A percentile compares a stretch with the other conserved stretches of the same genome.
Evolutionary conservation across 2,113 vertebrate species (phyloP).

Genomic region (Ceratotherium simum): DNA sequence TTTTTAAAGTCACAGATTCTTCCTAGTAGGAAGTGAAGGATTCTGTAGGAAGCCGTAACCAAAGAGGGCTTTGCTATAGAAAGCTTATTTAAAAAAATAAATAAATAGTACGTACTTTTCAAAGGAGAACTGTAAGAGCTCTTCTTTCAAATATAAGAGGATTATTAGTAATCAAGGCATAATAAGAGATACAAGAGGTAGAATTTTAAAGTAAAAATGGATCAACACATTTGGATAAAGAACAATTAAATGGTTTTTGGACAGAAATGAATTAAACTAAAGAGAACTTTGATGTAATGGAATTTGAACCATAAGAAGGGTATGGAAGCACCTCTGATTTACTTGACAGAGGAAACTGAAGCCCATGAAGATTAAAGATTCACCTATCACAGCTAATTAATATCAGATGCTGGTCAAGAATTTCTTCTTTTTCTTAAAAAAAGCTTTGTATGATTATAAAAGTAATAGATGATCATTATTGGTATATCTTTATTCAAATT

Average conservation of each 20-base stretch:
- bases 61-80: not conserved
- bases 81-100: not conserved
- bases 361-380: not conserved
- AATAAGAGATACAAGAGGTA: not conserved
- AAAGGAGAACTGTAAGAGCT: not conserved
- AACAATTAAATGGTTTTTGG: not conserved
- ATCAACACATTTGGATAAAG: not conserved
- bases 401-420: not conserved
- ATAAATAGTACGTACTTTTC: not conserved
- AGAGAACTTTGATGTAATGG: not conserved
- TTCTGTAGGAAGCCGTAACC: not conserved
- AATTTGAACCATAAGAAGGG: not conserved
- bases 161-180: not conserved
- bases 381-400: not conserved
- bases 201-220: constrained; percentile 13
- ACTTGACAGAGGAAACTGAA: not conserved
- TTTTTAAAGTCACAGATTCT: not conserved
- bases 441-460: not conserved
- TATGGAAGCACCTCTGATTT: not conserved
- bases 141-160: constrained; percentile 41
- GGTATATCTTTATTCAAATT: not conserved
- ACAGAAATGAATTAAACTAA: constrained; percentile 8
- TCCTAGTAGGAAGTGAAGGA: not conserved
- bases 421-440: not conserved
- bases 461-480: not conserved